Conservation (phyloP, 1,140 invertebrate species). For the Drosophila baimaii region DNA sequence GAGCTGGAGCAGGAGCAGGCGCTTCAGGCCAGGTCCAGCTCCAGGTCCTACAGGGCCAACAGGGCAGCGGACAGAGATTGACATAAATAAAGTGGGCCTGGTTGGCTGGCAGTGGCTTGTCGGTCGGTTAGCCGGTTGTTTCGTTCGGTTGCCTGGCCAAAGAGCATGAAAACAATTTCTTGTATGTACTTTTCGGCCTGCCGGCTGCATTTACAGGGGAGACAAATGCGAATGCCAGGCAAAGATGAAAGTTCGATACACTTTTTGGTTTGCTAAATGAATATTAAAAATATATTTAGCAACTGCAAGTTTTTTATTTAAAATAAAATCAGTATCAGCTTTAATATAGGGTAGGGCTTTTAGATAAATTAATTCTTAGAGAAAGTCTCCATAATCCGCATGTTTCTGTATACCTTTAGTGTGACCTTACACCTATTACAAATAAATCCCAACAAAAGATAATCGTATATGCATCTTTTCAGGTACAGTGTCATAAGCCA, state of each 20-base stretch:
- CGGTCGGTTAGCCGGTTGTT: conserved; percentile 21
- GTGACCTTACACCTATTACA: too few relatives aligned
- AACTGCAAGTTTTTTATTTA: not conserved
- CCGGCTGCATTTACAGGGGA: conserved; percentile 36
- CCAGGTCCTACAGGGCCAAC: conserved; percentile 18
- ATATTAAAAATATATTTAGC: too few relatives aligned
- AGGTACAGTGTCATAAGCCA: too few relatives aligned
- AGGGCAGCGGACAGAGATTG: conserved; percentile 57
- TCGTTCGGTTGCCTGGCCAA: conserved; percentile 50
- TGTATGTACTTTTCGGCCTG: conserved; percentile 34
- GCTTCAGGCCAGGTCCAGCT: conserved; percentile 19
- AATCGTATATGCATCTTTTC: too few relatives aligned
- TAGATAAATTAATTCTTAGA: too few relatives aligned
- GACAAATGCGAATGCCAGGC: conserved; percentile 21
- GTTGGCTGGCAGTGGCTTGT: conserved; percentile 14
- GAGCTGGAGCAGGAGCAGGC: not conserved
- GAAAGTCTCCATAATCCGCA: too few relatives aligned
- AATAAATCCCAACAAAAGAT: too few relatives aligned
- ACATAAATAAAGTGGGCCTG: conserved; percentile 76
- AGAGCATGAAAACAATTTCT: conserved; percentile 69
- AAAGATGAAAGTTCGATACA: conserved; percentile 47
- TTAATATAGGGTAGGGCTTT: too few relatives aligned
- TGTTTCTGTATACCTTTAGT: too few relatives aligned
- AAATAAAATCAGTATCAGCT: too few relatives aligned
- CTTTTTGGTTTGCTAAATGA: conserved; percentile 1